phyloP scores from a whole-genome alignment of 2,113 vertebrate species.

The Echinops telfairi region DNA sequence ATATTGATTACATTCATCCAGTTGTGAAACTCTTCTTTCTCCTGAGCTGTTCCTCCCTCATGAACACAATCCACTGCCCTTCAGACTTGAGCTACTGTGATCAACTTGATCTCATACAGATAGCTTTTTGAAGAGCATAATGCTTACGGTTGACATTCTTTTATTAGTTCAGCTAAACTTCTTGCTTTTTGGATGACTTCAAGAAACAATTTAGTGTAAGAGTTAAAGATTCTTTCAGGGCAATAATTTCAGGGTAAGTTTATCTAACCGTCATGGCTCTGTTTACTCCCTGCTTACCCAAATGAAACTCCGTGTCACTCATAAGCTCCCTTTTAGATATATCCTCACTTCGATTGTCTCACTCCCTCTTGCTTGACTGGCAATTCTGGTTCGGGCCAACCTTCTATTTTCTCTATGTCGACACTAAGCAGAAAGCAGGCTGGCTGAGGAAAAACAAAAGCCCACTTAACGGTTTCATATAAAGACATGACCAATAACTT shows the following conservation, averaged over 20 bases:
- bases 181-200: background rate
- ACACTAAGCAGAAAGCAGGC: too few species aligned
- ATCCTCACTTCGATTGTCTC: too few species aligned
- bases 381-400: too few species aligned
- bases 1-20: background rate
- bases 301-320: too few species aligned
- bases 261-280: background rate
- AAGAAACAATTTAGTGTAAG: background rate
- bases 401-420: too few species aligned
- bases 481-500: too few species aligned
- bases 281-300: too few species aligned
- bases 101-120: background rate
- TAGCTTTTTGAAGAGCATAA: background rate
- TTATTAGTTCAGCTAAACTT: background rate
- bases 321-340: too few species aligned
- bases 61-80: background rate
- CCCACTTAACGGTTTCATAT: too few species aligned
- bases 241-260: background rate
- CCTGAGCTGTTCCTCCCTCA: background rate
- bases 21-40: background rate
- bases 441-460: too few species aligned
- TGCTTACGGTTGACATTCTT: background rate
- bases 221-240: background rate
- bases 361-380: too few species aligned
- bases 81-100: background rate